Conservation (phyloP, 2,888 invertebrate species). For the Drosophila bunnanda region DNA sequence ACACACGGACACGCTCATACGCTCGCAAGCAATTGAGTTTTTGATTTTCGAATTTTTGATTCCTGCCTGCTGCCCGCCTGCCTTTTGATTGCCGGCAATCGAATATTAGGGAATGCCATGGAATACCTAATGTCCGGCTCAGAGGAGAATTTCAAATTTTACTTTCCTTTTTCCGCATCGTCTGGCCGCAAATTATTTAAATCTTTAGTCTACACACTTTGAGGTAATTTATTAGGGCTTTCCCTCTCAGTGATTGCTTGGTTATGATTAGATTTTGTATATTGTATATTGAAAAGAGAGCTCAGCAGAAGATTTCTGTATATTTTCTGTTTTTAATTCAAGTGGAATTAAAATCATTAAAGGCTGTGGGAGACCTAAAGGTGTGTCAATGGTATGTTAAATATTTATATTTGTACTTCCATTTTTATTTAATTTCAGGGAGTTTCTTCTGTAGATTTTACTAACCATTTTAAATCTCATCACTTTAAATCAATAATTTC, state of each 20-base stretch:
- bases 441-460: no score
- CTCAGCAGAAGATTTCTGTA: neutral
- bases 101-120: conserved; percentile 21
- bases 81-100: conserved; percentile 31
- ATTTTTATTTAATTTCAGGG: no score
- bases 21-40: conserved; percentile 29
- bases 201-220: neutral
- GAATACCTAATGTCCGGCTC: conserved; percentile 18
- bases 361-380: no score
- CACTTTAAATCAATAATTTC: no score
- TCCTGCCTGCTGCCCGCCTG: conserved; percentile 8
- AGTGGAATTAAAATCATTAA: neutral
- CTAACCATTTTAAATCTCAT: no score
- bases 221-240: neutral
- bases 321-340: neutral
- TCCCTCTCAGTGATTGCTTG: neutral
- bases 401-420: no score
- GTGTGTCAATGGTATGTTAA: no score
- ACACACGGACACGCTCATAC: conserved; percentile 14
- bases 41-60: conserved; percentile 32
- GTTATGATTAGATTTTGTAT: neutral
- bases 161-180: conserved; percentile 12
- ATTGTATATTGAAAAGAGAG: neutral
- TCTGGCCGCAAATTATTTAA: conserved; percentile 1
- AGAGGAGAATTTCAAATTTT: conserved; percentile 2